Evolutionary conservation across 1,140 invertebrate genomes (phyloP).

Genomic region (Zophobas morio): DNA sequence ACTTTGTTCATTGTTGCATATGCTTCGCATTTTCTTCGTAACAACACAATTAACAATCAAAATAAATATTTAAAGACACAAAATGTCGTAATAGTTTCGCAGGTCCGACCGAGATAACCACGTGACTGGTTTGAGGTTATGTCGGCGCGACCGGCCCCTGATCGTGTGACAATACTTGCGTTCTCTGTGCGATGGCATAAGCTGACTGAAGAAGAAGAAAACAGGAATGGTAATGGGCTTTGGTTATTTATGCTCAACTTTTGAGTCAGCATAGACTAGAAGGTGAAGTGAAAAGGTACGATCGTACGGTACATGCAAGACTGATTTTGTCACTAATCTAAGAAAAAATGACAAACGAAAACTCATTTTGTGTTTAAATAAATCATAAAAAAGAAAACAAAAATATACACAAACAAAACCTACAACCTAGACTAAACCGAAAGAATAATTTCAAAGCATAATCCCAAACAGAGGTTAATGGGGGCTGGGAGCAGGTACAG

Average conservation of each 20-base stretch:
- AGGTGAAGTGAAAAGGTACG: constrained; percentile 40
- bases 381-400: constrained; percentile 42
- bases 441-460: constrained; percentile 35
- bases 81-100: constrained; percentile 21
- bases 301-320: constrained; percentile 51
- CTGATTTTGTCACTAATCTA: constrained; percentile 26
- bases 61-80: constrained; percentile 43
- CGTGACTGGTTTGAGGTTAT: background rate
- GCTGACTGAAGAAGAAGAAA: constrained; percentile 51
- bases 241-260: constrained; percentile 50
- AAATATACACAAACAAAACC: constrained; percentile 39
- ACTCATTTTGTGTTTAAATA: constrained; percentile 19
- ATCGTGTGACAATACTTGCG: constrained; percentile 57
- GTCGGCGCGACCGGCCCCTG: constrained; percentile 22
- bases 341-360: constrained; percentile 39
- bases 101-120: background rate
- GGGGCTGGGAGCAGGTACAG: constrained; percentile 38
- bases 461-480: constrained; percentile 22
- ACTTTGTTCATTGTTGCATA: constrained; percentile 47
- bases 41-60: constrained; percentile 62
- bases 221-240: constrained; percentile 48
- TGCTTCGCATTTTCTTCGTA: constrained; percentile 51
- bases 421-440: constrained; percentile 35
- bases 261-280: constrained; percentile 49
- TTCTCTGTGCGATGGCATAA: constrained; percentile 56